A percentile compares a stretch with the other conserved stretches of the same genome.
Conservation (phyloP, 2,888 invertebrate genomes). For the Camponotus fellah region DNA sequence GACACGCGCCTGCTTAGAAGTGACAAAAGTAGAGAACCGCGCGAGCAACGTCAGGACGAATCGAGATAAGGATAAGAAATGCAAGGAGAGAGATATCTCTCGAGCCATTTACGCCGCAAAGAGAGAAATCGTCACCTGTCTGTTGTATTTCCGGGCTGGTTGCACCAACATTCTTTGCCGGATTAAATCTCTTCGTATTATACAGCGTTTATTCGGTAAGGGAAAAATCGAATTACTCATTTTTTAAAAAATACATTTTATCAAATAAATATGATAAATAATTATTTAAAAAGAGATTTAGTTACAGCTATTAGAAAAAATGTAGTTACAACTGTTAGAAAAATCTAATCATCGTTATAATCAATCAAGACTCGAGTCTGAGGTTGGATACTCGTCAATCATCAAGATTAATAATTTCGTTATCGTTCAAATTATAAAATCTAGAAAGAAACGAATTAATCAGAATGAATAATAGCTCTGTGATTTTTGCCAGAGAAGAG, state of each 20-base stretch:
- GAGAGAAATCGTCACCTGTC: conserved; percentile 34
- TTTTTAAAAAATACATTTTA: background rate
- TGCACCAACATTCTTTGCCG: conserved; percentile 37
- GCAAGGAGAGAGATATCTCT: conserved; percentile 30
- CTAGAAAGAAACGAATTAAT: background rate
- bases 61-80: conserved; percentile 31
- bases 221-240: background rate
- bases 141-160: conserved; percentile 38
- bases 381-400: background rate
- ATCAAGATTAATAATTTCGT: background rate
- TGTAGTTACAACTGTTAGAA: too few species aligned
- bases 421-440: background rate
- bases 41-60: conserved; percentile 14
- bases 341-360: background rate
- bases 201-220: background rate
- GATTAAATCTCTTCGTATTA: conserved; percentile 24
- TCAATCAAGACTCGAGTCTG: background rate
- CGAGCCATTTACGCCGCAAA: background rate
- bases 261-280: background rate
- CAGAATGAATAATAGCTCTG: background rate
- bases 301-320: too few species aligned
- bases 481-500: too few species aligned
- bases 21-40: conserved; percentile 25
- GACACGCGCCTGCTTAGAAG: conserved; percentile 31
- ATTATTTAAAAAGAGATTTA: too few species aligned